phyloP scores from a whole-genome alignment of 2,888 invertebrate species.

The Leucophenga maculata region DNA sequence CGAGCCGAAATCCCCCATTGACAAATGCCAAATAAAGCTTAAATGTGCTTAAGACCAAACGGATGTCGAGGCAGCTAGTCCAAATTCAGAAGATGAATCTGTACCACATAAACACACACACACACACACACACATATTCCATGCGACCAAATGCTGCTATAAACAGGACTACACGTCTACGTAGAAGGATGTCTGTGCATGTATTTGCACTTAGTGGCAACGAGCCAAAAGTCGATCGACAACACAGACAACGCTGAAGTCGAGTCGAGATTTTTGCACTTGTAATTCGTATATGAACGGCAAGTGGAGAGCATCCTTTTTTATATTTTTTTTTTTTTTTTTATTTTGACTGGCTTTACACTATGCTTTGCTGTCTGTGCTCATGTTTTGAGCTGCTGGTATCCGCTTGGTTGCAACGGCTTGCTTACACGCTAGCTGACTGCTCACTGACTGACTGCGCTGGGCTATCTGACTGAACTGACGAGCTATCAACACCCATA shows the following conservation, averaged over 20 bases:
- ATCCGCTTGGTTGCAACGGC: neutral
- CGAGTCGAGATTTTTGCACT: constrained; percentile 6
- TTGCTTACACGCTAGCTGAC: neutral
- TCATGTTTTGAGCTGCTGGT: neutral
- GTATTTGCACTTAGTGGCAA: constrained; percentile 4
- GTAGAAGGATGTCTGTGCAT: neutral
- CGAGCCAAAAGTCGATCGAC: constrained; percentile 12
- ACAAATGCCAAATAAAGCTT: constrained; percentile 63
- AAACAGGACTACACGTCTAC: neutral
- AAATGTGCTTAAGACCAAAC: constrained; percentile 54
- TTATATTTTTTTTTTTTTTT: too few species aligned
- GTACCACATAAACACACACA: too few species aligned
- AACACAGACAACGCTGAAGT: neutral
- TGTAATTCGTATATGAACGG: neutral
- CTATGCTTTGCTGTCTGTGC: neutral
- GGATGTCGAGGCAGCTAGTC: constrained; percentile 5
- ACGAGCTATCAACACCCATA: neutral
- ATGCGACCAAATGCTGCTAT: neutral
- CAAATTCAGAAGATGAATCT: constrained; percentile 25
- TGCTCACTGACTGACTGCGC: neutral
- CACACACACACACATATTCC: constrained; percentile 24
- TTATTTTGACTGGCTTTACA: neutral
- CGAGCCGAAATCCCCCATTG: constrained; percentile 55
- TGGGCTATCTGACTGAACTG: neutral
- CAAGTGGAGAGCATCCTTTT: too few species aligned